phyloP scores from a whole-genome alignment of 2,888 invertebrate species.

The Alcis repandata region DNA sequence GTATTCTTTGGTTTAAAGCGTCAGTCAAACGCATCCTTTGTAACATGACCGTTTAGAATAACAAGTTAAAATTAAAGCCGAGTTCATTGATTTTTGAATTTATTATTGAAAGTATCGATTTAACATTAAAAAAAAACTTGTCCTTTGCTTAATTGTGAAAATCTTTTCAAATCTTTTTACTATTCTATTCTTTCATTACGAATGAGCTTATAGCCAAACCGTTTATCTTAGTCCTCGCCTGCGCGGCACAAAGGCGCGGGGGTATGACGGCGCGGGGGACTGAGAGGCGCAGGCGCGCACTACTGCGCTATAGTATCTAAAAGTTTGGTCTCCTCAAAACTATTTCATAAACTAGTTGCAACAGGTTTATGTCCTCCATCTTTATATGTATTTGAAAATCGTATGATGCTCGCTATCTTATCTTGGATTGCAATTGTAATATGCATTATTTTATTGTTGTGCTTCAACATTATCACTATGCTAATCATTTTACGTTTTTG shows the following conservation, averaged over 20 bases:
- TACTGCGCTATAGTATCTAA: too few species aligned
- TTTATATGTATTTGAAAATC: background rate
- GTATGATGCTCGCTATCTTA: slow-evolving; percentile 26
- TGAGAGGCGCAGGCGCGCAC: too few species aligned
- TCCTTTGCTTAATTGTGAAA: background rate
- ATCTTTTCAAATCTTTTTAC: too few species aligned
- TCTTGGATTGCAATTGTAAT: slow-evolving; percentile 10
- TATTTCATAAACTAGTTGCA: too few species aligned
- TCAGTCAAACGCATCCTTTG: slow-evolving; percentile 66
- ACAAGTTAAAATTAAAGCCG: slow-evolving; percentile 50
- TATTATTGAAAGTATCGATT: slow-evolving; percentile 23
- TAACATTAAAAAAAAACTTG: too few species aligned
- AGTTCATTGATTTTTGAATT: slow-evolving; percentile 48
- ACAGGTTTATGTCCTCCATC: background rate
- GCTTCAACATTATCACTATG: slow-evolving; percentile 1
- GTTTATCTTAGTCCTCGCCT: too few species aligned
- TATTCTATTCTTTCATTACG: too few species aligned
- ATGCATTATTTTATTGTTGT: slow-evolving; percentile 5
- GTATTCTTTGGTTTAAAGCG: slow-evolving; percentile 62
- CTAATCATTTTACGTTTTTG: slow-evolving; percentile 41
- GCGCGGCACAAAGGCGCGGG: too few species aligned
- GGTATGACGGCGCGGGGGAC: too few species aligned
- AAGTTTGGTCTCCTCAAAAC: too few species aligned
- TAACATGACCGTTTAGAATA: slow-evolving; percentile 62
- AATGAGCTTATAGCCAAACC: too few species aligned